Conservation (phyloP, 2,888 invertebrate species). For the Clistopyga incitator region DNA sequence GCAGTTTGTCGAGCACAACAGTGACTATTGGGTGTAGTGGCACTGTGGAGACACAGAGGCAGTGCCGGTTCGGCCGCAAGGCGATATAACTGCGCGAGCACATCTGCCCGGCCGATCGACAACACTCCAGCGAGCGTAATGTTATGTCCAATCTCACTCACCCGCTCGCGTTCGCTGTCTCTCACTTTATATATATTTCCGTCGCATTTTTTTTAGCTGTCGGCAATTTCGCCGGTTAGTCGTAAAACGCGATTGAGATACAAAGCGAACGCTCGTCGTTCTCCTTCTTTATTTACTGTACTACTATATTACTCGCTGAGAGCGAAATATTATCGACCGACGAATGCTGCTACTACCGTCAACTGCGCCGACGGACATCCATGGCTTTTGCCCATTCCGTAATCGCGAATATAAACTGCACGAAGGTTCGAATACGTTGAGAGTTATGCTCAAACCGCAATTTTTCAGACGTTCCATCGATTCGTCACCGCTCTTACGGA, state of each 20-base stretch:
- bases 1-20: slow-evolving; percentile 35
- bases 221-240: slow-evolving; percentile 54
- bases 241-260: slow-evolving; percentile 63
- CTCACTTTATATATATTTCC: slow-evolving; percentile 22
- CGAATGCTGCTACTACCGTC: not conserved
- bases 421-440: slow-evolving; percentile 30
- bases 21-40: slow-evolving; percentile 32
- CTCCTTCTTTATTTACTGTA: slow-evolving; percentile 35
- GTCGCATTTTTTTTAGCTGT: slow-evolving; percentile 44
- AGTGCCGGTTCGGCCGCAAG: slow-evolving; percentile 10
- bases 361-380: not conserved
- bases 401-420: slow-evolving; percentile 7
- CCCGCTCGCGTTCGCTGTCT: slow-evolving; percentile 4
- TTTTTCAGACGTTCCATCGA: slow-evolving; percentile 1
- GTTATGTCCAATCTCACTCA: slow-evolving; percentile 53
- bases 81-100: slow-evolving; percentile 40
- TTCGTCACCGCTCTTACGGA: slow-evolving; percentile 1
- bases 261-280: slow-evolving; percentile 57
- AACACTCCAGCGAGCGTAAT: slow-evolving; percentile 61
- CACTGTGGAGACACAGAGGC: slow-evolving; percentile 26
- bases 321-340: slow-evolving; percentile 9
- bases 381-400: slow-evolving; percentile 9
- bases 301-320: slow-evolving; percentile 3
- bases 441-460: slow-evolving; percentile 33
- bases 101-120: slow-evolving; percentile 66